Percentiles rank a stretch among this genome's conserved stretches.
Evolutionary conservation across 2,113 vertebrate genomes (phyloP).

Genomic region (Gila orcuttii): DNA sequence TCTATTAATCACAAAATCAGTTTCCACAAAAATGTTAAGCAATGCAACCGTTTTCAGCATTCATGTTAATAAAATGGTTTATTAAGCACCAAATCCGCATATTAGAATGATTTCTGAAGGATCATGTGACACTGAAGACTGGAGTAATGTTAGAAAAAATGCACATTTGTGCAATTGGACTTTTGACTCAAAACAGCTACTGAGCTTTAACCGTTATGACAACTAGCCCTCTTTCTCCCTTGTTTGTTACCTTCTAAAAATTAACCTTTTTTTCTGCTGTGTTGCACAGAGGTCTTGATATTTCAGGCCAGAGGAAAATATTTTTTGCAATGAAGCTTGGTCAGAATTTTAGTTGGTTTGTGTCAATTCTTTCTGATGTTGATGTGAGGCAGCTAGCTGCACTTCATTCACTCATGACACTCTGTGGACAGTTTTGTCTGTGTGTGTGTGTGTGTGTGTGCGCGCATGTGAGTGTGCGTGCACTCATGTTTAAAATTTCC

Average conservation of each 20-base stretch:
- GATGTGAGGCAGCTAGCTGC: background rate
- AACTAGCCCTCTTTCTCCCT: background rate
- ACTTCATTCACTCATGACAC: background rate
- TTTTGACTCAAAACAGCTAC: background rate
- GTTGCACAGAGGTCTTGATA: background rate
- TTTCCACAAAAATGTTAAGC: too few relatives aligned
- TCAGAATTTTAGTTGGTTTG: background rate
- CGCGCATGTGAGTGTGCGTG: background rate
- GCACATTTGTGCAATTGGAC: background rate
- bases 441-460: background rate
- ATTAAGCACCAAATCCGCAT: background rate
- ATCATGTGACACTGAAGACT: background rate
- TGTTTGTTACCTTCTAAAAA: background rate
- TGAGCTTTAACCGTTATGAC: background rate
- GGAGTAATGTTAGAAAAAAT: background rate
- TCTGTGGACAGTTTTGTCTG: too few relatives aligned
- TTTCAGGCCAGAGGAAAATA: background rate
- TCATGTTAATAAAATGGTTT: background rate
- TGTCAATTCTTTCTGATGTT: background rate
- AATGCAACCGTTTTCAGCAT: too few relatives aligned
- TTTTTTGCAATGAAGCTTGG: constrained; percentile 1
- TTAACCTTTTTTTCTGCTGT: background rate
- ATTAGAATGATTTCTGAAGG: background rate
- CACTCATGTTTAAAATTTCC: background rate
- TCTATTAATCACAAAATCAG: background rate